These are phyloP conservation scores for Drosophila neonasuta DNA, from an alignment of 2,888 invertebrate species.

Conservation along the genomic window DNA sequence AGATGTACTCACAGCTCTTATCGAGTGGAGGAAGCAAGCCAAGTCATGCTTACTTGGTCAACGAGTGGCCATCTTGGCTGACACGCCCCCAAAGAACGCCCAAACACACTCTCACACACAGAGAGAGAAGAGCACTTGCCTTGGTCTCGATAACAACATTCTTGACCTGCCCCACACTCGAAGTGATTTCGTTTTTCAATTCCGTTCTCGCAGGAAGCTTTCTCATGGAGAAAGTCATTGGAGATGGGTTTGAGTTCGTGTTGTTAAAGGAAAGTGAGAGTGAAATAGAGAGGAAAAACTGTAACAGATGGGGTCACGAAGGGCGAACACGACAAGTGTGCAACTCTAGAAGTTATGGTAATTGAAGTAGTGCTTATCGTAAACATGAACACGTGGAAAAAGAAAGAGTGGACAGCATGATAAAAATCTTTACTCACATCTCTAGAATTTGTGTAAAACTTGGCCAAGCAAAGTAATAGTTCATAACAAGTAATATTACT, in stretches of 20 bases:
- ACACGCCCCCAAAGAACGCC: constrained; percentile 3
- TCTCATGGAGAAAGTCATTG: background rate
- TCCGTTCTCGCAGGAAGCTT: background rate
- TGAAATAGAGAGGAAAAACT: background rate
- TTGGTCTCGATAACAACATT: constrained; percentile 21
- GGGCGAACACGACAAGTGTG: background rate
- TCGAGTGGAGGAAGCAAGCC: background rate
- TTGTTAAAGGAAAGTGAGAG: background rate
- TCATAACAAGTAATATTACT: no score
- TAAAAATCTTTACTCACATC: no score
- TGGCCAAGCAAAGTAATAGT: no score
- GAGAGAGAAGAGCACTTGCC: constrained; percentile 4
- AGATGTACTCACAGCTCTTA: constrained; percentile 15
- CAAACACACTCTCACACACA: background rate
- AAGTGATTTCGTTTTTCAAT: constrained; percentile 13
- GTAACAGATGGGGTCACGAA: background rate
- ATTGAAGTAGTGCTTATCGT: background rate
- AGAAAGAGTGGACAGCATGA: no score
- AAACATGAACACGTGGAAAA: background rate
- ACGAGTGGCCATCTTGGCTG: constrained; percentile 5
- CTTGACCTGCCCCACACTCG: constrained; percentile 33
- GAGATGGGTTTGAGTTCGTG: background rate
- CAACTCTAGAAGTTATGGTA: background rate
- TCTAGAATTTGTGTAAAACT: no score
- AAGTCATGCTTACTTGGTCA: constrained; percentile 15